phyloP scores from a whole-genome alignment of 1,140 invertebrate genomes.

The Drosophila ficusphila region DNA sequence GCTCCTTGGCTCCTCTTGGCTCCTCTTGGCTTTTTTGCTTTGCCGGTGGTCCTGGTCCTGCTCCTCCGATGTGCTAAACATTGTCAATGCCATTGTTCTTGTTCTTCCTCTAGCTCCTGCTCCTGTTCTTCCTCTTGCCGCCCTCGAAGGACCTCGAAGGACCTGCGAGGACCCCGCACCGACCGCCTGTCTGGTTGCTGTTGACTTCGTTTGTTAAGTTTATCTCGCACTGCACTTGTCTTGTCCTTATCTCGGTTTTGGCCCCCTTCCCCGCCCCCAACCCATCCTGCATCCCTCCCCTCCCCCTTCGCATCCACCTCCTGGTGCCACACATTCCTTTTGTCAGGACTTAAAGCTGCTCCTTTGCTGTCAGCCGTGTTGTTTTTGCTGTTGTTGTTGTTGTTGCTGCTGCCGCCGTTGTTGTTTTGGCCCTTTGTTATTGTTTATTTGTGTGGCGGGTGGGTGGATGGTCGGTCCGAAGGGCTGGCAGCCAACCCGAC shows the following conservation, averaged over 20 bases:
- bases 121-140: slow-evolving; percentile 3
- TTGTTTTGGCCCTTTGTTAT: slow-evolving; percentile 59
- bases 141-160: not conserved
- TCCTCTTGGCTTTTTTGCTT: slow-evolving; percentile 1
- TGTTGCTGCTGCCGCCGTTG: not conserved
- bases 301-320: too few relatives aligned
- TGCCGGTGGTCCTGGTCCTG: not conserved
- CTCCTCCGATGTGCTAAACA: slow-evolving; percentile 37
- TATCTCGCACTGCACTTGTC: slow-evolving; percentile 75
- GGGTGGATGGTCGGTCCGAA: too few relatives aligned
- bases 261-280: not conserved
- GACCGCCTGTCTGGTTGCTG: slow-evolving; percentile 51
- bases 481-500: slow-evolving; percentile 6
- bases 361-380: slow-evolving; percentile 17
- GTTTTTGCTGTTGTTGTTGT: slow-evolving; percentile 33
- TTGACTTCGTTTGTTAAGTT: slow-evolving; percentile 71
- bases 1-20: slow-evolving; percentile 11
- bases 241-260: slow-evolving; percentile 49
- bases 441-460: slow-evolving; percentile 61
- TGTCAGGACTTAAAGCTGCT: slow-evolving; percentile 31
- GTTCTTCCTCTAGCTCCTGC: not conserved
- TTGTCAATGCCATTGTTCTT: slow-evolving; percentile 52
- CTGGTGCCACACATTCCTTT: slow-evolving; percentile 21
- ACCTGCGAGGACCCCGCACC: not conserved
- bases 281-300: slow-evolving; percentile 10